Percentiles rank a stretch among this genome's conserved stretches.
phyloP scores from a whole-genome alignment of 1,140 invertebrate species.

The Pseudoatta argentina region DNA sequence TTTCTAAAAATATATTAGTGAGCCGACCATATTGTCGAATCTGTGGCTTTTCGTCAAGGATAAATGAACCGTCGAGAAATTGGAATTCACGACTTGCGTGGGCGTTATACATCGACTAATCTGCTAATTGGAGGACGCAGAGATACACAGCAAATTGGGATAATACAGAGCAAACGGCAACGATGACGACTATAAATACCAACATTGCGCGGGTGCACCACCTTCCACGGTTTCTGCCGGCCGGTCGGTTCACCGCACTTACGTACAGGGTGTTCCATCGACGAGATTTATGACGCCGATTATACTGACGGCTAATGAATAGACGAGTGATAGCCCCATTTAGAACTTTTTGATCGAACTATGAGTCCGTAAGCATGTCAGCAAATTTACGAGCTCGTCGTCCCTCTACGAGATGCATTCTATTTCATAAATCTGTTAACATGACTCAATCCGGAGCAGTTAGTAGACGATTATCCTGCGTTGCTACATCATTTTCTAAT shows the following conservation, averaged over 20 bases:
- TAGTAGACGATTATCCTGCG: slow-evolving; percentile 4
- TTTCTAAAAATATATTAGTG: slow-evolving; percentile 22
- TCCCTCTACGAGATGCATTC: background rate
- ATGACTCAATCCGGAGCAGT: slow-evolving; percentile 4
- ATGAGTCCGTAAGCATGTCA: slow-evolving; percentile 42
- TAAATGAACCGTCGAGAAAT: slow-evolving; percentile 50
- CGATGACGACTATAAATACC: slow-evolving; percentile 73
- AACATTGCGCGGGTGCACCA: slow-evolving; percentile 43
- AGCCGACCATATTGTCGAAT: slow-evolving; percentile 14
- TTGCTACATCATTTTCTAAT: background rate
- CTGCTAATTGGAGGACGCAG: slow-evolving; percentile 69
- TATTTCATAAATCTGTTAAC: slow-evolving; percentile 24
- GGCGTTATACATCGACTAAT: slow-evolving; percentile 70
- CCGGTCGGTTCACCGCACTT: background rate
- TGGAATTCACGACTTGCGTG: slow-evolving; percentile 68
- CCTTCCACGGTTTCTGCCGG: slow-evolving; percentile 34
- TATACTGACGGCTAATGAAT: slow-evolving; percentile 54
- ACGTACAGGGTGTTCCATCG: slow-evolving; percentile 5
- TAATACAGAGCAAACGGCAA: slow-evolving; percentile 68
- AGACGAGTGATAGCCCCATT: slow-evolving; percentile 17
- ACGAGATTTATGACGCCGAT: slow-evolving; percentile 44
- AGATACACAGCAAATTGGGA: slow-evolving; percentile 64
- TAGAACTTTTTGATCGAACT: slow-evolving; percentile 61
- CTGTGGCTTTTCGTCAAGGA: slow-evolving; percentile 13
- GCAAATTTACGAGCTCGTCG: slow-evolving; percentile 33